Evolutionary conservation across 1,140 invertebrate genomes (phyloP), one percentile per base, ranked within the genome.

Genomic region (Eumaeus atala): DNA sequence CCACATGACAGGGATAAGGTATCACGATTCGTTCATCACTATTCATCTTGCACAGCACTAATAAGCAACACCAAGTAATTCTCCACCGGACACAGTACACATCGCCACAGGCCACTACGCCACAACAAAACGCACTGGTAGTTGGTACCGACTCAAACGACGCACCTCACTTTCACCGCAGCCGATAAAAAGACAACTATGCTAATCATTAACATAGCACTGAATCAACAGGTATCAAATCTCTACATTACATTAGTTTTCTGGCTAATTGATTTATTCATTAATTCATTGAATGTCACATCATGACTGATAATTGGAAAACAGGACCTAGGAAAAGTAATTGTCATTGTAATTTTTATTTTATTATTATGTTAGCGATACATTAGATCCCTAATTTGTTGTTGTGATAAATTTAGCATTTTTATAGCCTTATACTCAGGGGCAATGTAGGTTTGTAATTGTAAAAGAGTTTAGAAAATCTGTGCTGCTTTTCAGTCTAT

Each of bases 1-100:
- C 92, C 28, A 92, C 90, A 33, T 92, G 84, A 73, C 91, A 92
- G 44, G 92, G 92, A 74, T 91, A 92, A 38, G 69, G 66, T 47
- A 87, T 85, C 62, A 79, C 67, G 28, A 65, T 50, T 59, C 48
- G 64, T 59, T 80, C 74, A 66, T 76, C 66, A 40, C 51, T 34
- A 56, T 68, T 77, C 81, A 87, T 86, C 59, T 74, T 85, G 60
- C 37, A 60, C 70, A 70, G 65, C 60, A 58, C 47, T 56, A 56
- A 61, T 62, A 74, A 67, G 65, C 67, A 72, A 60, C 67, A 51
- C 36, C 37, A 67, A 59, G 55, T 55, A 54, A n/a, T 58, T 56
- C 40, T 37, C 62, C 49, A 48, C n/a, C 44, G 51, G 38, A 59
- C 54, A 68, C 55, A 52, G 64, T 49, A 59, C 53, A 72, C 63